phyloP scores from a whole-genome alignment of 2,113 vertebrate genomes.

The Siniperca chuatsi region DNA sequence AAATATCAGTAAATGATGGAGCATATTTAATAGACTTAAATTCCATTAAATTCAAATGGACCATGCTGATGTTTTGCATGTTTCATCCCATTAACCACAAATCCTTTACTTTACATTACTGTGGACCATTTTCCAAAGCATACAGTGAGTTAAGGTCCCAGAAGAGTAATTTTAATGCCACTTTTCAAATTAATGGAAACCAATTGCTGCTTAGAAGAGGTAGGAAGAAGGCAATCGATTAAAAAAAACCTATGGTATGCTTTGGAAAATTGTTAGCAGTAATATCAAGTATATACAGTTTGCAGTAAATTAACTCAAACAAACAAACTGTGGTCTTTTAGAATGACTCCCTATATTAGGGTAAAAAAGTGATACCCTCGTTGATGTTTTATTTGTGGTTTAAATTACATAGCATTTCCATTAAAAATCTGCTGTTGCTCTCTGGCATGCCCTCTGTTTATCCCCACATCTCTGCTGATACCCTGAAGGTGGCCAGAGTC shows the following conservation, averaged over 20 bases:
- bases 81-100: slow-evolving; percentile 22
- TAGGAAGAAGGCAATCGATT: not conserved
- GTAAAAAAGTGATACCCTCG: not conserved
- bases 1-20: not conserved
- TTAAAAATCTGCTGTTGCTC: not conserved
- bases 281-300: not conserved
- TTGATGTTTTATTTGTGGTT: slow-evolving; percentile 13
- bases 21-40: not conserved
- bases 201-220: not conserved
- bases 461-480: slow-evolving; percentile 12
- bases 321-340: slow-evolving; percentile 6
- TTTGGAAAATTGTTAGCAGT: slow-evolving; percentile 9
- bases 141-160: not conserved
- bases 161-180: slow-evolving; percentile 4
- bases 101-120: not conserved
- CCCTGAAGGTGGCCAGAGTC: slow-evolving; percentile 14
- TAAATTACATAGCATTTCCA: not conserved
- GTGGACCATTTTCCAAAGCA: slow-evolving; percentile 19
- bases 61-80: not conserved
- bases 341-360: not conserved
- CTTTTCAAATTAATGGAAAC: slow-evolving; percentile 17
- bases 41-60: not conserved
- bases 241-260: not conserved
- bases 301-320: slow-evolving; percentile 2
- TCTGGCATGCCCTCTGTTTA: slow-evolving; percentile 21